Conservation (phyloP, 2,888 invertebrate genomes). For the Calliopum simillimum region DNA sequence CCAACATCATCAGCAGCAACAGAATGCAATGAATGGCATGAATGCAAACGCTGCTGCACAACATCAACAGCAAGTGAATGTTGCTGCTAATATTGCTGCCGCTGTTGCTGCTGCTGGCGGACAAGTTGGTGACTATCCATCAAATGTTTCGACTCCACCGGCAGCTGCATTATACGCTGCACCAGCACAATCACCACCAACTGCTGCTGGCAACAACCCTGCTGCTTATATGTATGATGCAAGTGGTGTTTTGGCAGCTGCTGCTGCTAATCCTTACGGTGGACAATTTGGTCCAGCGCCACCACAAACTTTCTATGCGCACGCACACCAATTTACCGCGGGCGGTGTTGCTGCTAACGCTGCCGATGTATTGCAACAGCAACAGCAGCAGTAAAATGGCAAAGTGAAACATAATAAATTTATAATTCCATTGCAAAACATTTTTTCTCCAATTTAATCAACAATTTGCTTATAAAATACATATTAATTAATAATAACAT, state of each 20-base stretch:
- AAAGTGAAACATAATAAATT: constrained; percentile 38
- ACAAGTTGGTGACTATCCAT: constrained; percentile 56
- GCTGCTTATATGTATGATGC: constrained; percentile 65
- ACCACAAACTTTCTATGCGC: constrained; percentile 56
- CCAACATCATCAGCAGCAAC: constrained; percentile 36
- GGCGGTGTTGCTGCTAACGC: constrained; percentile 46
- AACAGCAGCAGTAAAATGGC: constrained; percentile 41
- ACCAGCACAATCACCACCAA: constrained; percentile 64
- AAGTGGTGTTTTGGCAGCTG: constrained; percentile 60
- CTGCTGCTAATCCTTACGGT: constrained; percentile 63
- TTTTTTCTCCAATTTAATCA: constrained; percentile 40
- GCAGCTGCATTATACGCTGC: constrained; percentile 57
- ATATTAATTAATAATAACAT: constrained; percentile 38
- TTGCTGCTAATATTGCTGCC: constrained; percentile 54
- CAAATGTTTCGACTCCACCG: constrained; percentile 55
- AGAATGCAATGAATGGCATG: constrained; percentile 36
- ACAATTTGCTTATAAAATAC: constrained; percentile 35
- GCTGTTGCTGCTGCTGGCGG: constrained; percentile 54
- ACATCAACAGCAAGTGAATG: constrained; percentile 53
- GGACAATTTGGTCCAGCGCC: constrained; percentile 62
- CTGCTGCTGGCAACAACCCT: constrained; percentile 50
- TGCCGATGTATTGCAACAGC: constrained; percentile 43
- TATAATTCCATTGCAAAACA: constrained; percentile 35
- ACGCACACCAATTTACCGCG: constrained; percentile 59
- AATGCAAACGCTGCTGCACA: constrained; percentile 51